Percentiles rank a stretch among this genome's conserved stretches.
Conservation (phyloP, 1,140 invertebrate genomes). For the Drosophila teissieri region DNA sequence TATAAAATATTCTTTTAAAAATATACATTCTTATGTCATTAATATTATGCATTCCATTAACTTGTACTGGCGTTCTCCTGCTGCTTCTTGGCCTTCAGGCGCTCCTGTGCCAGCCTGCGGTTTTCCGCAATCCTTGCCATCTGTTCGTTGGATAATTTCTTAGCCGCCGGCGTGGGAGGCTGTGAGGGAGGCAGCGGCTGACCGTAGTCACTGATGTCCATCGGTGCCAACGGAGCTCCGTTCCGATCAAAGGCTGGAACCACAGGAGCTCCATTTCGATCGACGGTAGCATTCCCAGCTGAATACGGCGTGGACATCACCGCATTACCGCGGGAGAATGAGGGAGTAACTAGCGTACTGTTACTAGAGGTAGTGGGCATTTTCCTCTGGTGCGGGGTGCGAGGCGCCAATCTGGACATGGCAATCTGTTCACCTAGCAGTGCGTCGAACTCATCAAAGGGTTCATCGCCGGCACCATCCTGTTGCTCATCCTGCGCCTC, state of each 20-base stretch:
- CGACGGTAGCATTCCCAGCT: background rate
- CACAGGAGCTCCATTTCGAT: conserved; percentile 17
- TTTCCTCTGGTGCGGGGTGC: conserved; percentile 55
- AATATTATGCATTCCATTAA: conserved; percentile 4
- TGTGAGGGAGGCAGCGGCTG: conserved; percentile 68
- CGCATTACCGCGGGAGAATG: conserved; percentile 64
- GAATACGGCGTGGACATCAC: conserved; percentile 74
- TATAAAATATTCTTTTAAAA: background rate
- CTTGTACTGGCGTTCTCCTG: conserved; percentile 1
- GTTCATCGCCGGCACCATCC: conserved; percentile 71
- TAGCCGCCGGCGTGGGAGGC: conserved; percentile 53
- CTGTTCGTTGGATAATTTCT: conserved; percentile 67
- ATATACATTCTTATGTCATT: conserved; percentile 6
- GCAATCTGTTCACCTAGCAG: conserved; percentile 85
- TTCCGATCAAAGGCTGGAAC: conserved; percentile 16
- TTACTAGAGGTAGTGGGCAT: conserved; percentile 26
- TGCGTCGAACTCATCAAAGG: conserved; percentile 86
- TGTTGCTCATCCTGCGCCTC: conserved; percentile 68
- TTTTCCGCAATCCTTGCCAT: conserved; percentile 82
- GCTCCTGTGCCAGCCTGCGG: conserved; percentile 71
- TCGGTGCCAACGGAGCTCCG: conserved; percentile 1
- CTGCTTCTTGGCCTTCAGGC: conserved; percentile 57
- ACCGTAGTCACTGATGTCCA: conserved; percentile 64
- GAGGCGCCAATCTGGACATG: conserved; percentile 72
- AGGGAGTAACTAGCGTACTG: conserved; percentile 67